Base-by-base conservation (phyloP, 2,888 invertebrate genomes). In the Hypolimnas misippus region DNA sequence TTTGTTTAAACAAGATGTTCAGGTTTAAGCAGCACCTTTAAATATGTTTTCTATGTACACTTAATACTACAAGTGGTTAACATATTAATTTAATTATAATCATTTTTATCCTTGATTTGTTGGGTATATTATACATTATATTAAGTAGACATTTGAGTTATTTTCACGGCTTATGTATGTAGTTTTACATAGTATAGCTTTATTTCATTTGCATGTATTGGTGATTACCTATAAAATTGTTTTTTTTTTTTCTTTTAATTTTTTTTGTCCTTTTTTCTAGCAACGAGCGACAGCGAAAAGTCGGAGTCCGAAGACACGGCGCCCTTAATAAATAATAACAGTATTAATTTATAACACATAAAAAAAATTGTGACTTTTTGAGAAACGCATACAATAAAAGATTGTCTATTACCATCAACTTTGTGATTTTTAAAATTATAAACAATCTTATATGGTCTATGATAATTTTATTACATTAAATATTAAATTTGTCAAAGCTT, bases 241-340 rank as follows among this genome's bases (percentile, higher is more conserved):
- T 16, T 38, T 25, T 53, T 55, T 25, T 25, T 54, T 12, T 35
- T 35, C 21, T 51, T 21, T 35, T 10, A 29, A 50, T 50, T 42
- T 50, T 5, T 40, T 38, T 5, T 12, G 54, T 62, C 65, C 65
- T 46, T 69, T 74, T 77, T 68, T 75, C 72, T 87, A 89, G 90
- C 73, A 76, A 65, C 79, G 75, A 87, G 83, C 79, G 90, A 89
- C 63, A 87, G 86, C 62, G 90, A 89, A 40, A 76, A 73, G 29
- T 86, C 89, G 0, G 90, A 87, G 4, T 59, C 73, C 0, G 90
- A 89, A 63, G 90, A 90, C 57, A 63, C 75, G 0, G 77, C 78
- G 51, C 89, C 89, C 0, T 72, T 91, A n/a, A 72, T 89, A n/a
- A 81, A 82, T 66, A 83, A 82, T 62, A 82, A 83, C 69, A 71